phyloP scores from a whole-genome alignment of 2,113 vertebrate genomes.

The Lepisosteus osseus region DNA sequence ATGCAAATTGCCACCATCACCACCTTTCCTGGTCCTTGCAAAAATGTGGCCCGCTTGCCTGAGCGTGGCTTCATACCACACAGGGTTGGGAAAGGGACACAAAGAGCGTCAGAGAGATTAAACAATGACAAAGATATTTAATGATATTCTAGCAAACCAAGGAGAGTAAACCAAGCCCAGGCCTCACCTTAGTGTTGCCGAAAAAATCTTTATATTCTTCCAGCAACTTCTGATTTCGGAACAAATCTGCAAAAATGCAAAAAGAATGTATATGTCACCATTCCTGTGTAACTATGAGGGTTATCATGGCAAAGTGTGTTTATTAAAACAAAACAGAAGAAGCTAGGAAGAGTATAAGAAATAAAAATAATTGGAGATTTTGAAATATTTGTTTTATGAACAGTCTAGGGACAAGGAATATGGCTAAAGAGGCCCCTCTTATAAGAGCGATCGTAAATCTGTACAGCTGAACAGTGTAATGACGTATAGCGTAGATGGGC shows the following conservation, averaged over 20 bases:
- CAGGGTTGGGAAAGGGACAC: conserved; percentile 1
- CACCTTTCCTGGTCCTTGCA: conserved; percentile 93
- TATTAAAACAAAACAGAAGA: too few relatives aligned
- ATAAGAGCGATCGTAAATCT: too few relatives aligned
- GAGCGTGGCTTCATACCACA: conserved; percentile 78
- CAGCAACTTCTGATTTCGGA: conserved; percentile 87
- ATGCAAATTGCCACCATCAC: conserved; percentile 98
- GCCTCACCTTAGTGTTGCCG: conserved; percentile 91
- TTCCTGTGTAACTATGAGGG: background rate
- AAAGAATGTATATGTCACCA: background rate
- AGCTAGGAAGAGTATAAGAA: too few relatives aligned
- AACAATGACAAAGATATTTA: background rate
- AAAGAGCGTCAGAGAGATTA: background rate
- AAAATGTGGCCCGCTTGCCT: conserved; percentile 74
- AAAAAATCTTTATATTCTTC: conserved; percentile 94
- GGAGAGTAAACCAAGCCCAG: background rate
- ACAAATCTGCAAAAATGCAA: conserved; percentile 71
- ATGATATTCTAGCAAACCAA: background rate
- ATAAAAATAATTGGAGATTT: too few relatives aligned
- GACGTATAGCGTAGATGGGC: too few relatives aligned
- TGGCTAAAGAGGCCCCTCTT: too few relatives aligned
- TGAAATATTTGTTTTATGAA: too few relatives aligned
- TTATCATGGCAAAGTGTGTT: too few relatives aligned
- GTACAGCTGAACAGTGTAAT: too few relatives aligned
- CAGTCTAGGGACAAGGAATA: too few relatives aligned